These are phyloP conservation scores for Clunio marinus DNA, from an alignment of 2,888 invertebrate species.

Conservation along the genomic window DNA sequence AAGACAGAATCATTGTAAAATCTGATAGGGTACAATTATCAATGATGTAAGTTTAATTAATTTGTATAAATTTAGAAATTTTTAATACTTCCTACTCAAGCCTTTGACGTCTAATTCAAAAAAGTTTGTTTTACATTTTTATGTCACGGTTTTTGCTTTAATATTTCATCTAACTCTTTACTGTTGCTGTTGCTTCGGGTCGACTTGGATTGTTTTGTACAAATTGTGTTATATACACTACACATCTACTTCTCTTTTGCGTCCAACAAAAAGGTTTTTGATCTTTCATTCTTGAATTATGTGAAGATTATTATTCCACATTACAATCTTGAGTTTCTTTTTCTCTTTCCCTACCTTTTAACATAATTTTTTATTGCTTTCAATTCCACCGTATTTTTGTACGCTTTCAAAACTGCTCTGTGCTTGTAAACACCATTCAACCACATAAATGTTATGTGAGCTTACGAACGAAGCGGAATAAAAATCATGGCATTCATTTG, in stretches of 20 bases:
- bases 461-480: slow-evolving; percentile 15
- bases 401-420: slow-evolving; percentile 14
- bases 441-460: slow-evolving; percentile 31
- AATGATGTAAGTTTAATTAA: no score
- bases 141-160: not conserved
- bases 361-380: slow-evolving; percentile 37
- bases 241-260: not conserved
- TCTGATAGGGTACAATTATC: no score
- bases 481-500: slow-evolving; percentile 5
- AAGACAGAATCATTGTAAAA: no score
- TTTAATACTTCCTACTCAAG: no score
- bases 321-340: slow-evolving; percentile 14
- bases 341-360: slow-evolving; percentile 8
- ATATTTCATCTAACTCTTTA: not conserved
- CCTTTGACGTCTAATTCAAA: no score
- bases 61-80: no score
- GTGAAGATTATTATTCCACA: slow-evolving; percentile 36
- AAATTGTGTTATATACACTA: not conserved
- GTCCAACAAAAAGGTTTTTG: slow-evolving; percentile 31
- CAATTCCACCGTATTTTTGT: slow-evolving; percentile 20
- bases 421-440: slow-evolving; percentile 1
- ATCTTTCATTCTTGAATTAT: slow-evolving; percentile 30
- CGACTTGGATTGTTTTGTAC: not conserved
- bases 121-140: not conserved
- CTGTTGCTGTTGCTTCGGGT: not conserved